Conservation (phyloP, 2,113 vertebrate genomes). For the Platichthys stellatus region DNA sequence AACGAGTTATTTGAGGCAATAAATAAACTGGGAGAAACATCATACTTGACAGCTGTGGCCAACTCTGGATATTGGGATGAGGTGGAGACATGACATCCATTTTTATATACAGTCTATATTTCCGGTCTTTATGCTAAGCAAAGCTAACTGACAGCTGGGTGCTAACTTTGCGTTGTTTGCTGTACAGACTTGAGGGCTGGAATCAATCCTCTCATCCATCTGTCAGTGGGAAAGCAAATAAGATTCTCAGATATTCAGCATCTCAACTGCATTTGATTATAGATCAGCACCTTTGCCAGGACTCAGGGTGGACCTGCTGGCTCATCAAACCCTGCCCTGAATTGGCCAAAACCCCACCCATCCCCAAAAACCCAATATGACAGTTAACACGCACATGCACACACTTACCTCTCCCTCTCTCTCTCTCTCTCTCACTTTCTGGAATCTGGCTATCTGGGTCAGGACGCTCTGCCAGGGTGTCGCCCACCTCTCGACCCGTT, state of each 20-base stretch:
- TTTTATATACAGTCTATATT: neutral
- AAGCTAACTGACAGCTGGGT: too few species aligned
- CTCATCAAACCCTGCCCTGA: conserved; percentile 60
- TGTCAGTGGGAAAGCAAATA: conserved; percentile 6
- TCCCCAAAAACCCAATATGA: conserved; percentile 47
- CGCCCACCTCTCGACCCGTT: neutral
- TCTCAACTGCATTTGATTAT: conserved; percentile 70
- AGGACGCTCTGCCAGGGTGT: conserved; percentile 21
- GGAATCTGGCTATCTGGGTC: conserved; percentile 29
- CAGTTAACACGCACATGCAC: conserved; percentile 16
- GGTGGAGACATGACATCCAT: too few species aligned
- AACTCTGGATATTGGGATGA: too few species aligned
- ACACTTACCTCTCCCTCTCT: neutral
- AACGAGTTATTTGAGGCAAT: too few species aligned
- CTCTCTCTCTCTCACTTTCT: conserved; percentile 2
- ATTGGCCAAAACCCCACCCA: conserved; percentile 50
- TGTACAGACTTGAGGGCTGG: neutral
- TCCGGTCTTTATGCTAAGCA: neutral
- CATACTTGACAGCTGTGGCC: too few species aligned
- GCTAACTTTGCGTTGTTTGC: neutral
- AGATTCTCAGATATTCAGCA: conserved; percentile 11
- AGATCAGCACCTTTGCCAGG: conserved; percentile 60
- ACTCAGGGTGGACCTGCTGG: conserved; percentile 73
- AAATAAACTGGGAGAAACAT: too few species aligned
- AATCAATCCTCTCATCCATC: neutral